Evolutionary conservation across 2,888 invertebrate species (phyloP), one percentile per base, ranked within the genome.

Genomic region (Leptinotarsa juncta): DNA sequence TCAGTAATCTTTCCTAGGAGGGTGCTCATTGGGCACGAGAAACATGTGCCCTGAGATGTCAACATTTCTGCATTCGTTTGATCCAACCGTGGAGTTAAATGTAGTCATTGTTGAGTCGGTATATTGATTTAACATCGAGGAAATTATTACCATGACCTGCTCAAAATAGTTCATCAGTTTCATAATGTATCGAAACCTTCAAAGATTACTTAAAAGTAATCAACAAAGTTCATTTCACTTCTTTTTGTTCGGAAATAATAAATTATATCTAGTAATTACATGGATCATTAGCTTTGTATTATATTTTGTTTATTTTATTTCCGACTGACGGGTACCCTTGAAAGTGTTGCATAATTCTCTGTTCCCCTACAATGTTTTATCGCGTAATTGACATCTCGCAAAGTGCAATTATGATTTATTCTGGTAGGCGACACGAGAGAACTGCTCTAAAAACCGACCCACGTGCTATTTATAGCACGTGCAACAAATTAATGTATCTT

Each of bases 391-490:
- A 23, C 57, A 32, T 69, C 48, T 53, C 48, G 48, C 16, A 20
- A 23, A 57, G 20, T 49, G 32, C 49, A 60, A 57, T 69, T 69
- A 69, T 69, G n/a, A 57, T 69, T 69, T 69, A 69, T 57, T 57
- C 48, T 69, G 69, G 69, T 60, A 69, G 69, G 69, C 69, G 68
- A 68, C 55, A 48, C 69, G 20, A 48, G 10, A 2, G 60, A 48
- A 42, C 68, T 57, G 57, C 48, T 69, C 57, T 48, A 48, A 57
- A 23, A 55, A 26, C 55, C 26, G 3, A 10, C 60, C 69, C 69
- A 69, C 69, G 69, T 69, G 69, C 69, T 57, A 69, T 57, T 69
- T 60, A 48, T 18, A 57, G 50, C 69, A 69, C 69, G 69, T 69
- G 69, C 20, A 57, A 20, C 48, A 20, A 53, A 42, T 57, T 23